Percentiles rank a stretch among this genome's conserved stretches.
Conservation (phyloP, 30 jellyfish, hydroid and myxozoan genomes). For the Aurelia sp. region DNA sequence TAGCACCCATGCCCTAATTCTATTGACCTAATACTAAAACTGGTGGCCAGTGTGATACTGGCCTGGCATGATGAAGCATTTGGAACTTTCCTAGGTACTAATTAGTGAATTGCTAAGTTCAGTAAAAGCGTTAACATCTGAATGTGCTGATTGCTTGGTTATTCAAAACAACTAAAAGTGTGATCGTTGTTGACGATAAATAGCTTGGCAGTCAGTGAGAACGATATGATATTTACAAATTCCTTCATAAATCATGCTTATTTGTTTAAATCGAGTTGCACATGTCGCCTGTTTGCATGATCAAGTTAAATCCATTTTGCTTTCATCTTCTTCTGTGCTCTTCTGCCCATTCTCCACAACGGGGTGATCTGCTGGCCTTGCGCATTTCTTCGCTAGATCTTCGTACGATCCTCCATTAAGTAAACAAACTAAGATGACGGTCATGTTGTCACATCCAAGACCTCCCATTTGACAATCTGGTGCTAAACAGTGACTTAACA, state of each 20-base stretch:
- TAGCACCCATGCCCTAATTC: no score
- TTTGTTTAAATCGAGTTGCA: constrained; percentile 3
- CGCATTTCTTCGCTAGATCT: constrained; percentile 81
- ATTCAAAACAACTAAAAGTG: not conserved
- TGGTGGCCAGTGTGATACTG: no score
- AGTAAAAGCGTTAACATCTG: no score
- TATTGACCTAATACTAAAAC: no score
- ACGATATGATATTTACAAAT: constrained; percentile 23
- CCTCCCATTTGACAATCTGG: constrained; percentile 99
- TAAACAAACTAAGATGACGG: constrained; percentile 82
- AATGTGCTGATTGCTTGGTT: no score
- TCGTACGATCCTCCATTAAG: constrained; percentile 83
- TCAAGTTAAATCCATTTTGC: constrained; percentile 32
- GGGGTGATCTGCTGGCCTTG: constrained; percentile 62
- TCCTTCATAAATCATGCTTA: constrained; percentile 3
- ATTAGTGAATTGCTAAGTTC: no score
- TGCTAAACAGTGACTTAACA: constrained; percentile 92
- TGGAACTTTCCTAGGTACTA: no score
- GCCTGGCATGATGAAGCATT: no score
- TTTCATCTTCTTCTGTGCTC: constrained; percentile 17
- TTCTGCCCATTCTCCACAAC: not conserved
- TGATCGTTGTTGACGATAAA: constrained; percentile 8
- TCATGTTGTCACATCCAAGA: constrained; percentile 98
- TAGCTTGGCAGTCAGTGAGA: not conserved
- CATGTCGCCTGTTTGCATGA: not conserved